phyloP scores from a whole-genome alignment of 2,888 invertebrate species.

The Cyclophora albipunctata region DNA sequence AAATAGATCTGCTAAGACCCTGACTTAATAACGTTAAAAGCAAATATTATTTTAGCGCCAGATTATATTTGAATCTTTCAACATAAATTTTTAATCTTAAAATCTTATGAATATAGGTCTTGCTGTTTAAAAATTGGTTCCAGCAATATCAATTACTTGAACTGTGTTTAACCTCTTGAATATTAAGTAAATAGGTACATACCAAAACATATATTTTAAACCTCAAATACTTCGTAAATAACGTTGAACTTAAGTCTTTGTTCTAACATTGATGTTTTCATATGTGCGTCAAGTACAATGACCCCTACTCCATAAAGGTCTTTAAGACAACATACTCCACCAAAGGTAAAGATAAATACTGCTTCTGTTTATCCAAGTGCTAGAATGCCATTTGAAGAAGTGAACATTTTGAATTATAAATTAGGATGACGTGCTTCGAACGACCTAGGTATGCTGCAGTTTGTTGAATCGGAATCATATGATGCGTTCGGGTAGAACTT shows the following conservation, averaged over 20 bases:
- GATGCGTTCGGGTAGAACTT: too few relatives aligned
- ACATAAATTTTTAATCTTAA: neutral
- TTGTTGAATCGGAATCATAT: constrained; percentile 3
- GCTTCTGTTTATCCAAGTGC: constrained; percentile 55
- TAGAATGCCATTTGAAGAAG: constrained; percentile 45
- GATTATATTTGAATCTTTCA: neutral
- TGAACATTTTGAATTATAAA: constrained; percentile 33
- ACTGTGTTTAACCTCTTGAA: too few relatives aligned
- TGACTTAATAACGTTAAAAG: neutral
- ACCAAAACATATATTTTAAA: too few relatives aligned
- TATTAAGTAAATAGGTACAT: too few relatives aligned
- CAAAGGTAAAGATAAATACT: constrained; percentile 56
- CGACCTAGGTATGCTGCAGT: neutral
- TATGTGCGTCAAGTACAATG: constrained; percentile 45
- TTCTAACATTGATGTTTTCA: neutral
- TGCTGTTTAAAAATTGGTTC: too few relatives aligned
- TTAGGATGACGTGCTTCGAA: constrained; percentile 2
- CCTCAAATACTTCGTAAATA: too few relatives aligned
- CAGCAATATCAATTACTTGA: too few relatives aligned
- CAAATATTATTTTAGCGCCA: neutral
- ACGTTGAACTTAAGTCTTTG: too few relatives aligned
- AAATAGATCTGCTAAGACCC: neutral
- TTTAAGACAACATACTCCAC: constrained; percentile 53
- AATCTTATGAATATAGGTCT: neutral
- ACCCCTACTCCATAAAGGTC: constrained; percentile 43